phyloP scores from a whole-genome alignment of 2,888 invertebrate species.

The Heliconius ethilla region DNA sequence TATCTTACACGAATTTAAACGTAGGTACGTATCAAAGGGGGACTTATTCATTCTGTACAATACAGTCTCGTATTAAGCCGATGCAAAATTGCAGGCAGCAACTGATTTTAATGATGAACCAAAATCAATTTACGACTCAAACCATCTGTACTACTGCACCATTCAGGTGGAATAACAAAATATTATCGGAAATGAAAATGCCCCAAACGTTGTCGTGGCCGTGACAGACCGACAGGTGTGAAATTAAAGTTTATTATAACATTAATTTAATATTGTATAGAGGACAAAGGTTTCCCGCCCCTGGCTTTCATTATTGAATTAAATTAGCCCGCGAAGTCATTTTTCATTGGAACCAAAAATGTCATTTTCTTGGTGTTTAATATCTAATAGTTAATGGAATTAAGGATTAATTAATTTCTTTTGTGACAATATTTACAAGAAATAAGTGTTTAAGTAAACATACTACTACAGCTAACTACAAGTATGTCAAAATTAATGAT shows the following conservation, averaged over 20 bases:
- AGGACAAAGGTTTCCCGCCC: conserved; percentile 49
- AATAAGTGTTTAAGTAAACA: too few species aligned
- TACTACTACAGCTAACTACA: too few species aligned
- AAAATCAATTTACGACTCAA: conserved; percentile 40
- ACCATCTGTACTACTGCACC: conserved; percentile 28
- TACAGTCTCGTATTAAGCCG: conserved; percentile 23
- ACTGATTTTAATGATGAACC: conserved; percentile 34
- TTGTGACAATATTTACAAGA: background rate
- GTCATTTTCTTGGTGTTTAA: conserved; percentile 20
- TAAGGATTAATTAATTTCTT: background rate
- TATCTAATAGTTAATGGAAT: conserved; percentile 10
- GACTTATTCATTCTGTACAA: conserved; percentile 16
- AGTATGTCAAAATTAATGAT: too few species aligned
- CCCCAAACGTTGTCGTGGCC: conserved; percentile 50
- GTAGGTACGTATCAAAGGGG: conserved; percentile 11
- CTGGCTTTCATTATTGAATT: conserved; percentile 47
- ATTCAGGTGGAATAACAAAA: conserved; percentile 43
- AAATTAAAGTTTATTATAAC: conserved; percentile 67
- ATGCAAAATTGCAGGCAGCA: conserved; percentile 24
- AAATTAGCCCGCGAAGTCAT: conserved; percentile 50
- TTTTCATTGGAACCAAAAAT: conserved; percentile 44
- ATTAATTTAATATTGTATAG: conserved; percentile 57
- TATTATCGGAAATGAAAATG: conserved; percentile 65
- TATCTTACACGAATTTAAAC: conserved; percentile 14
- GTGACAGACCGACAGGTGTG: conserved; percentile 65